Conservation (phyloP, 92 coral and sea anemone genomes). For the Phenganax stokvisi region DNA sequence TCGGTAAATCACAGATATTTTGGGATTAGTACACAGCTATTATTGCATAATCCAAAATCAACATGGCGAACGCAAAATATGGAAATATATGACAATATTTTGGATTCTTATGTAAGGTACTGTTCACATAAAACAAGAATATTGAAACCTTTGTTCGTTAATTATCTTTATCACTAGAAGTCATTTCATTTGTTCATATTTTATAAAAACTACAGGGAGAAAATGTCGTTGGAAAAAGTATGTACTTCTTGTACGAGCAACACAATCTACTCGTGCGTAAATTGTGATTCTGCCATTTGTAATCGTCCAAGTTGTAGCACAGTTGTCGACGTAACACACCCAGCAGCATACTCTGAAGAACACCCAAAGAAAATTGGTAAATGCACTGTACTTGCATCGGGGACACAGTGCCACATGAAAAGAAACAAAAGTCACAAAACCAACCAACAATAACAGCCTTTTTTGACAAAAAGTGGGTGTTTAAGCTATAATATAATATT, state of each 20-base stretch:
- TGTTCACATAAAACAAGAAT: background rate
- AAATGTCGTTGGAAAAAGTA: constrained; percentile 10
- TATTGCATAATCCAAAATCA: constrained; percentile 4
- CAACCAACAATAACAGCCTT: constrained; percentile 7
- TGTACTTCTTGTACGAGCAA: constrained; percentile 15
- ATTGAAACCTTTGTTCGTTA: background rate
- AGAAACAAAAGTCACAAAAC: background rate
- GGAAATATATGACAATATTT: background rate
- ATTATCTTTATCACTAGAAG: background rate
- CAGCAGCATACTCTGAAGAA: constrained; percentile 26
- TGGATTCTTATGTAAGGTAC: background rate
- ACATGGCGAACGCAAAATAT: background rate
- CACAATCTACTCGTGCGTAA: constrained; percentile 29
- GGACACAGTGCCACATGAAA: background rate
- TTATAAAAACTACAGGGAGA: background rate
- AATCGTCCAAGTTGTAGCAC: constrained; percentile 45
- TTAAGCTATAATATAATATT: background rate
- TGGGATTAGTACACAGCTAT: background rate
- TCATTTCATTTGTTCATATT: background rate
- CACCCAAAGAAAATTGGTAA: constrained; percentile 32
- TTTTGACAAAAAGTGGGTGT: constrained; percentile 4
- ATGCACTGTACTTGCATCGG: constrained; percentile 5
- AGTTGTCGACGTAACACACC: background rate
- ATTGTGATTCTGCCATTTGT: constrained; percentile 27
- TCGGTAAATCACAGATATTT: background rate